Percentiles rank a stretch among this genome's conserved stretches.
Conservation (phyloP, 2,113 vertebrate species). For the Pitta sordida region DNA sequence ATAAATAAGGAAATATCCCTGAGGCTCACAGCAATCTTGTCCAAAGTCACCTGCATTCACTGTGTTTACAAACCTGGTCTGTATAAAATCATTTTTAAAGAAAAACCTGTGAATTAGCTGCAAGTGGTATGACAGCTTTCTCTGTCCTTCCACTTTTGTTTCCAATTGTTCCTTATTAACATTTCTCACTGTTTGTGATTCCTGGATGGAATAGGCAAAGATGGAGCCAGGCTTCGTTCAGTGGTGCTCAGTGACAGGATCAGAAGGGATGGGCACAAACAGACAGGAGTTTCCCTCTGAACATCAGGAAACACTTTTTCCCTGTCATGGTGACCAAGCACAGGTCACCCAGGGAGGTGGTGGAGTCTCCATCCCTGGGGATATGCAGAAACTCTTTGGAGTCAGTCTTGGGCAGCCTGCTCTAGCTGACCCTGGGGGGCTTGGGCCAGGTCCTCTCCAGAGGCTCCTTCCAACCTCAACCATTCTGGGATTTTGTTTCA, state of each 20-base stretch:
- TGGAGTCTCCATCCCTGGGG: neutral
- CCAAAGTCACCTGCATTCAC: neutral
- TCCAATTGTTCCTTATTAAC: neutral
- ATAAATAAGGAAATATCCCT: too few species aligned
- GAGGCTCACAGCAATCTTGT: neutral
- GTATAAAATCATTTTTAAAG: neutral
- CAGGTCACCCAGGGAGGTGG: neutral
- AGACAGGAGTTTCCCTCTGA: neutral
- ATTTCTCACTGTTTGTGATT: neutral
- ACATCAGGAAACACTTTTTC: neutral
- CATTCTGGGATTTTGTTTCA: neutral
- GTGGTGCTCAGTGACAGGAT: neutral
- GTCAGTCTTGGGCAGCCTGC: neutral
- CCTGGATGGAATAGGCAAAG: neutral
- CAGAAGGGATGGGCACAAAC: neutral
- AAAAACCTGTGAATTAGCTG: neutral
- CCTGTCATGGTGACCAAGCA: fast-evolving
- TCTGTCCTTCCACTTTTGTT: neutral
- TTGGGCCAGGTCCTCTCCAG: neutral
- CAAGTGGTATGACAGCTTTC: neutral
- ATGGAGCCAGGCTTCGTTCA: neutral
- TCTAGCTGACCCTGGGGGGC: neutral
- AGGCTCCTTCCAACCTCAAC: neutral
- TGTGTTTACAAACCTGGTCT: neutral
- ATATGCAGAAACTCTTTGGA: neutral